These are phyloP conservation scores for Cyanoramphus novaezelandiae DNA, from an alignment of 2,113 vertebrate species.

Conservation along the genomic window DNA sequence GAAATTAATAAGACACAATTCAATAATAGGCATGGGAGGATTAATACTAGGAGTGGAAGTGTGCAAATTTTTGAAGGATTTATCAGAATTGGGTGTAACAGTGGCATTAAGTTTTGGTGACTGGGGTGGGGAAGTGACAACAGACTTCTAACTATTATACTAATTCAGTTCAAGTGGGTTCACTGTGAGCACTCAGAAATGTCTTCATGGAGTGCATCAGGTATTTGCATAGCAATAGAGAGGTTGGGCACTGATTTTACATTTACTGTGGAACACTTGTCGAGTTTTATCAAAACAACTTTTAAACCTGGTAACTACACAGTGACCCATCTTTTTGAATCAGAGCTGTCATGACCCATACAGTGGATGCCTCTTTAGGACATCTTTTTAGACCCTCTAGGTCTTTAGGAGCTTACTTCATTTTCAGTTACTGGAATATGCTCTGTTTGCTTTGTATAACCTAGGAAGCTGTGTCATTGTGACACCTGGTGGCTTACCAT, in stretches of 20 bases:
- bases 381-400: neutral
- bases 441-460: neutral
- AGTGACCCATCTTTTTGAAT: neutral
- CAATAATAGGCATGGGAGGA: neutral
- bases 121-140: neutral
- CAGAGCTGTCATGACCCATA: neutral
- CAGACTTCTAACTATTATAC: neutral
- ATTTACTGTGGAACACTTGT: neutral
- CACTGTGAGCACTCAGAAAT: neutral
- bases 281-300: neutral
- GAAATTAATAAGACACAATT: neutral
- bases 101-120: neutral
- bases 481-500: neutral
- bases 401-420: neutral
- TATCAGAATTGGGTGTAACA: neutral
- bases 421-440: neutral
- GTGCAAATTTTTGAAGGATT: neutral
- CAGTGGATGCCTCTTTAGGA: neutral
- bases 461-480: neutral
- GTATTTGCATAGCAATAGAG: neutral
- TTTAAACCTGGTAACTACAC: neutral
- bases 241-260: neutral
- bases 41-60: neutral
- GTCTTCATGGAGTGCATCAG: neutral
- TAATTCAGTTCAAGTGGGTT: neutral